Base-by-base conservation (phyloP, 2,888 invertebrate genomes). In the Dicyrtoma fusca region DNA sequence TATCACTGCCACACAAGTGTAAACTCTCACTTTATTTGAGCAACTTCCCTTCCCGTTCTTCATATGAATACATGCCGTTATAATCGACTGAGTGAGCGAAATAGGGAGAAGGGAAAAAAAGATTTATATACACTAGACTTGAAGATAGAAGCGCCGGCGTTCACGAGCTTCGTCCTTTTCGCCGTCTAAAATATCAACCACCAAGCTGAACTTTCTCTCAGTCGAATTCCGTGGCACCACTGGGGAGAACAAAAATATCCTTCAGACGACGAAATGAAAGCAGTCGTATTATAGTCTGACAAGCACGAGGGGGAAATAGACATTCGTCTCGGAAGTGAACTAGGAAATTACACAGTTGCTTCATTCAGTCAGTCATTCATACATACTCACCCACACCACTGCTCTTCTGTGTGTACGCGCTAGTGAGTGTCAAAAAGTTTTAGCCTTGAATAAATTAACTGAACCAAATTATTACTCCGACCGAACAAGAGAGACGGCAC, bases 381-480 rank as follows among this genome's bases (percentile, higher is more conserved):
- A 5, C 34, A 34, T 3, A 34, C 34, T 34, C 34, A n/a, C n/a
- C n/a, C n/a, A n/a, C n/a, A n/a, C n/a, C n/a, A n/a, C n/a, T n/a
- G n/a, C n/a, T n/a, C 34, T 34, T 34, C 34, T 34, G 34, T 34
- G 34, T 34, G 34, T 34, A 34, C 8, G 34, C 8, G 34, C 23
- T 57, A 8, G 57, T 17, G 23, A 13, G 57, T 57, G 57, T 57
- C 57, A 57, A 57, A 57, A 57, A 57, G 57, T 57, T 57, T 57
- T 57, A 17, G 21, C 23, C 57, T 23, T 57, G 57, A 17, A 57
- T 57, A 57, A 57, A 57, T 57, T 57, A 57, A 57, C 57, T 57
- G 14, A 34, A 8, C 34, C 34, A 34, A 34, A 34, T 34, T 34
- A 34, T 34, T 34, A 34, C 34, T 34, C 4, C 3, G 34, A 34